A percentile compares a stretch with the other conserved stretches of the same genome.
These are phyloP conservation scores for Thereva unica DNA, from an alignment of 2,888 invertebrate genomes.

Conservation along the genomic window DNA sequence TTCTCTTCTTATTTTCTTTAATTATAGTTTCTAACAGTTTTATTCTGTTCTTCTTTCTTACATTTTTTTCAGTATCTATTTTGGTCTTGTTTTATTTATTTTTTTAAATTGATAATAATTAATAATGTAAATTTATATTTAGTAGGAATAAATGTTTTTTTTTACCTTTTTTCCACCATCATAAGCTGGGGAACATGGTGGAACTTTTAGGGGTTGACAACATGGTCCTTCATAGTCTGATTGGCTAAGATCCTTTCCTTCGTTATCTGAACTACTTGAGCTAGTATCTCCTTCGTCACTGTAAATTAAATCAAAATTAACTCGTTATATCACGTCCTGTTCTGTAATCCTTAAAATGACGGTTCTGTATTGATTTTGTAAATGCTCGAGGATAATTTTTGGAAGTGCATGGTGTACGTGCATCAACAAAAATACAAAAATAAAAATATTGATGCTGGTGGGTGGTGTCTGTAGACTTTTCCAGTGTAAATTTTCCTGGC, in stretches of 20 bases:
- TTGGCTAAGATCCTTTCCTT: slow-evolving; percentile 56
- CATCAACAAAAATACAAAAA: no score
- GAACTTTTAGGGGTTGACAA: slow-evolving; percentile 62
- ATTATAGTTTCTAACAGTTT: no score
- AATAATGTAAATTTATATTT: slow-evolving; percentile 18
- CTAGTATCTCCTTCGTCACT: slow-evolving; percentile 82
- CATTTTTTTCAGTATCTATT: no score
- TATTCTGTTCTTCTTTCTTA: no score
- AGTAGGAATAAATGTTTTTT: slow-evolving; percentile 32
- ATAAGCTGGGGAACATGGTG: slow-evolving; percentile 70
- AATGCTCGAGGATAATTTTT: no score
- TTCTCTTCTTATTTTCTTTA: no score
- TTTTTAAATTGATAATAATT: background rate
- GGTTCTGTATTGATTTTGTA: no score
- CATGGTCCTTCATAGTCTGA: slow-evolving; percentile 57
- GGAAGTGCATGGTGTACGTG: no score
- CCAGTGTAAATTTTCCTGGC: no score
- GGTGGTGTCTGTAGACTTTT: no score
- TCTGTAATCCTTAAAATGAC: background rate
- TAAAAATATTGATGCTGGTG: no score
- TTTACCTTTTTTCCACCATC: slow-evolving; percentile 51
- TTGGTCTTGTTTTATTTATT: background rate
- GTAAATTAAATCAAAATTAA: slow-evolving; percentile 24
- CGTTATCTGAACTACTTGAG: slow-evolving; percentile 72
- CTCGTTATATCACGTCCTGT: no score